Conservation (phyloP, 2,888 invertebrate species). For the Lithophane socia region DNA sequence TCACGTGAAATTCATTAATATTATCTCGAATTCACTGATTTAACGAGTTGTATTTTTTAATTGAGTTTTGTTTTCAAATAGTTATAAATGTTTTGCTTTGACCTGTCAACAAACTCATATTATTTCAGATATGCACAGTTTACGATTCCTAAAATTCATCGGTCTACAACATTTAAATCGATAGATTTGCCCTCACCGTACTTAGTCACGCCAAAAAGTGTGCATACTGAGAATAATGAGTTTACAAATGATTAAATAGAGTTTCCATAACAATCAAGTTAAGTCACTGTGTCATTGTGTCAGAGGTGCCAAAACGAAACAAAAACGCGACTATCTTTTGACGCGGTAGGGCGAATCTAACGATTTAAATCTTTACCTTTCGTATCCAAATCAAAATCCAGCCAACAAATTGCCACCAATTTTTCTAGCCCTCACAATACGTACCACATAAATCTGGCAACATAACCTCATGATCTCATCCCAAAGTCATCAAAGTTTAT, state of each 20-base stretch:
- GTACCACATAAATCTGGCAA: slow-evolving; percentile 26
- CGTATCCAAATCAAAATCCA: not conserved
- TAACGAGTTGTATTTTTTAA: not conserved
- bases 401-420: not conserved
- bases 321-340: too few species aligned
- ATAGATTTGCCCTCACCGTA: too few species aligned
- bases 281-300: too few species aligned
- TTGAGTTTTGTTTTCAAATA: not conserved
- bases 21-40: not conserved
- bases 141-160: too few species aligned
- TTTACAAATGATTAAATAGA: too few species aligned
- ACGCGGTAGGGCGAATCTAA: too few species aligned
- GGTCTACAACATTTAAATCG: too few species aligned
- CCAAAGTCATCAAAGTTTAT: slow-evolving; percentile 13
- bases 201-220: too few species aligned
- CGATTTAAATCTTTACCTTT: not conserved
- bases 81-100: not conserved
- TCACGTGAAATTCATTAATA: not conserved
- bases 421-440: not conserved
- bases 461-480: slow-evolving; percentile 46
- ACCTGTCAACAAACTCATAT: not conserved
- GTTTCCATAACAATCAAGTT: too few species aligned
- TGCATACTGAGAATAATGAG: too few species aligned
- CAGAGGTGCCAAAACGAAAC: too few species aligned
- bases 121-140: not conserved